Evolutionary conservation across 2,888 invertebrate species (phyloP).

Genomic region (Eucera pruinosa): DNA sequence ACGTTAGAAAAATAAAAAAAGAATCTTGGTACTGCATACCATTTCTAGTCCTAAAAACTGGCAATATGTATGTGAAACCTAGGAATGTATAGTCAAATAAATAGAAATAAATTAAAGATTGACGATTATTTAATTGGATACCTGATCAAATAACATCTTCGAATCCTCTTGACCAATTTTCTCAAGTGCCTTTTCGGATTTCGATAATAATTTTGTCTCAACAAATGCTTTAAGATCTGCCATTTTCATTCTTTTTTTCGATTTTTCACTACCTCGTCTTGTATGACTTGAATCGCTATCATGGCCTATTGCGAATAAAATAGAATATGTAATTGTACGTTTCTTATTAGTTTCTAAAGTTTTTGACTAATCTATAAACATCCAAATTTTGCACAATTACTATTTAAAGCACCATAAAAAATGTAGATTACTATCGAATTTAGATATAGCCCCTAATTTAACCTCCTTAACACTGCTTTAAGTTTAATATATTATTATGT

Average conservation of each 20-base stretch:
- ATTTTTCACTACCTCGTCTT: slow-evolving; percentile 92
- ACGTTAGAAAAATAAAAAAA: too few species aligned
- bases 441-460: too few species aligned
- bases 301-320: slow-evolving; percentile 71
- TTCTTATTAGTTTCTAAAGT: too few species aligned
- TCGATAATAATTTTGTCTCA: slow-evolving; percentile 95
- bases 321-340: too few species aligned
- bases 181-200: slow-evolving; percentile 95
- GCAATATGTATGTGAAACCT: too few species aligned
- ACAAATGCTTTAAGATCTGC: slow-evolving; percentile 96
- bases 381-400: not conserved
- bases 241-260: slow-evolving; percentile 95
- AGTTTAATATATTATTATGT: too few species aligned
- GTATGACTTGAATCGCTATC: slow-evolving; percentile 84
- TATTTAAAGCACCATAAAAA: too few species aligned
- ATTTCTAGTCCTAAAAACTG: too few species aligned
- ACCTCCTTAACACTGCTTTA: too few species aligned
- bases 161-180: slow-evolving; percentile 93
- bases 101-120: not conserved
- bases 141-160: slow-evolving; percentile 86
- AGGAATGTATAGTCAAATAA: not conserved
- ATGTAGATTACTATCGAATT: too few species aligned
- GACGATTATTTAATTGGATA: slow-evolving; percentile 79
- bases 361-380: too few species aligned
- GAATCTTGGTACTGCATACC: too few species aligned